These are phyloP conservation scores for Catharus ustulatus DNA, from an alignment of 2,797 vertebrate species.

Conservation along the genomic window DNA sequence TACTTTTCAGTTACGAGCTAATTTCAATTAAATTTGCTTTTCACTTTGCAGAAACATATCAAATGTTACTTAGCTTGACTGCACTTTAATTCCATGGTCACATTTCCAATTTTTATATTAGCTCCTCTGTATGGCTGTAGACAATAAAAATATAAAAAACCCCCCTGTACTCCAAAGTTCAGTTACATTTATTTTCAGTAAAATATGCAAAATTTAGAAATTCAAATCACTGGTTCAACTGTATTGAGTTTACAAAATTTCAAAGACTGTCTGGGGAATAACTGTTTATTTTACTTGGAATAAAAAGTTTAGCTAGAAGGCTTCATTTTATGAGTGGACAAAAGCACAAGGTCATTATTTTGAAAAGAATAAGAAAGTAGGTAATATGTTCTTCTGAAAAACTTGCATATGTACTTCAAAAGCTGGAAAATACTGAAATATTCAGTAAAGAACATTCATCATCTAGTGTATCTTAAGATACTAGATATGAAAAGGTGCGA, in stretches of 20 bases:
- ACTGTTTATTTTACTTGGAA: neutral
- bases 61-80: neutral
- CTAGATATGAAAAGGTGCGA: neutral
- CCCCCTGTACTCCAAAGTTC: neutral
- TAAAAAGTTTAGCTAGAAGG: neutral
- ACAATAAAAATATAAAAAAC: neutral
- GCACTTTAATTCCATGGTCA: slow-evolving; percentile 24
- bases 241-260: neutral
- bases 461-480: neutral
- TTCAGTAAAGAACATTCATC: neutral
- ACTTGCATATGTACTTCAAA: neutral
- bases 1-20: neutral
- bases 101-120: slow-evolving; percentile 31
- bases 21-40: slow-evolving; percentile 23
- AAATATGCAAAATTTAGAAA: neutral
- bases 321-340: neutral
- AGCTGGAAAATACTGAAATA: neutral
- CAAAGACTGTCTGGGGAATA: neutral
- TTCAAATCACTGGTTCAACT: neutral
- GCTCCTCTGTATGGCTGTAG: neutral
- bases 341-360: neutral
- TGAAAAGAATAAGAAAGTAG: neutral
- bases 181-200: slow-evolving; percentile 4
- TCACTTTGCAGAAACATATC: slow-evolving; percentile 22
- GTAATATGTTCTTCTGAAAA: neutral